Evolutionary conservation across 1,140 invertebrate genomes (phyloP).

Genomic region (Ephestia elutella): DNA sequence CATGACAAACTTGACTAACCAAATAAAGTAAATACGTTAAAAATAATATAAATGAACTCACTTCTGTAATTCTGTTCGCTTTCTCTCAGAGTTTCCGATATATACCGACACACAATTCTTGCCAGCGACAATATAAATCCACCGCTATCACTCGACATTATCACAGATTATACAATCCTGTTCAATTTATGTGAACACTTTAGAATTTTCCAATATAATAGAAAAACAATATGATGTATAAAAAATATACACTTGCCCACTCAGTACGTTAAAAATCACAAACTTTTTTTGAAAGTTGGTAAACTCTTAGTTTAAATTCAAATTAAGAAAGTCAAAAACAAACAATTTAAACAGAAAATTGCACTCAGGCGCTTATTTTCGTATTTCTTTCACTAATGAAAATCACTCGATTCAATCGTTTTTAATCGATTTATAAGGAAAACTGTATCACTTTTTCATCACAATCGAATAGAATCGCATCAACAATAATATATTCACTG

Average conservation of each 20-base stretch:
- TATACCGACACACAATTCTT: conserved; percentile 32
- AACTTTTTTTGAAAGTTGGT: too few species aligned
- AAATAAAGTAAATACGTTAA: neutral
- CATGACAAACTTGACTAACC: neutral
- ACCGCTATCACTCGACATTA: conserved; percentile 49
- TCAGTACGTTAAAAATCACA: too few species aligned
- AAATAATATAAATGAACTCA: conserved; percentile 25
- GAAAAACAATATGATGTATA: neutral
- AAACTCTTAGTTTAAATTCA: too few species aligned
- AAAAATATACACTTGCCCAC: too few species aligned
- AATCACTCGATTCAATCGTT: too few species aligned
- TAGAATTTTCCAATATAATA: neutral
- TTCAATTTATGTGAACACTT: neutral
- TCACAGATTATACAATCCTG: neutral
- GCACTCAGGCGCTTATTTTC: too few species aligned
- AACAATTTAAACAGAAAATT: too few species aligned
- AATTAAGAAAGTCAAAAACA: too few species aligned
- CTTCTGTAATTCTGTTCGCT: conserved; percentile 27
- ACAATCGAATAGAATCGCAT: neutral
- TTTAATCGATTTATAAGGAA: too few species aligned
- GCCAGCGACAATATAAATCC: conserved; percentile 39
- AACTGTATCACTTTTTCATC: neutral
- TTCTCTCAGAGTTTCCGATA: conserved; percentile 43
- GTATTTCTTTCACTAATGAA: too few species aligned
- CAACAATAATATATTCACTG: neutral